These are phyloP conservation scores for Notothenia coriiceps DNA, from an alignment of 2,113 vertebrate genomes.

Conservation along the genomic window DNA sequence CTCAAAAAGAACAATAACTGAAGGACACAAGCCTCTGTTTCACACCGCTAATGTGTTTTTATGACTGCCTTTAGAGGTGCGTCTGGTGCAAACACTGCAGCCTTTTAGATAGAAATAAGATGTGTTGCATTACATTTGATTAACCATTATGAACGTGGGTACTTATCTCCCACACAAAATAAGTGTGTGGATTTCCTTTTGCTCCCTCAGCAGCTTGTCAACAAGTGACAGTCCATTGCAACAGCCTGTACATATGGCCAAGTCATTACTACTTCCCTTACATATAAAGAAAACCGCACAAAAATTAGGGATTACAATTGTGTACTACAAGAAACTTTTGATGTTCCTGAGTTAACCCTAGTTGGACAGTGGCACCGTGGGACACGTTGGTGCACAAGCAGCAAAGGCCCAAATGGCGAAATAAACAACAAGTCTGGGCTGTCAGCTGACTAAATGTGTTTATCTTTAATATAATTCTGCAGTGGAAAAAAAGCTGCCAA, in stretches of 20 bases:
- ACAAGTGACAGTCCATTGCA: slow-evolving; percentile 49
- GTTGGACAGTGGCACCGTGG: background rate
- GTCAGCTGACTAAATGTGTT: slow-evolving; percentile 24
- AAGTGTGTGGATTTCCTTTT: slow-evolving; percentile 31
- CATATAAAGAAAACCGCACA: slow-evolving; percentile 16
- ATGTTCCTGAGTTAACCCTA: slow-evolving; percentile 7
- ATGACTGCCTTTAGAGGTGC: background rate
- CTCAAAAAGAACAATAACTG: background rate
- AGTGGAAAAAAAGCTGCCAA: background rate
- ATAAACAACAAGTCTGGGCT: background rate
- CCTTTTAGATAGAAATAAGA: slow-evolving; percentile 31
- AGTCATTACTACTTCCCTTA: slow-evolving; percentile 5
- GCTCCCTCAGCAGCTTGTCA: slow-evolving; percentile 49
- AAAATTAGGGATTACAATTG: background rate
- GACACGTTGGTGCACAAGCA: slow-evolving; percentile 8
- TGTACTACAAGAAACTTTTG: slow-evolving; percentile 9
- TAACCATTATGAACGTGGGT: slow-evolving; percentile 20
- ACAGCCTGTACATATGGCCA: slow-evolving; percentile 7
- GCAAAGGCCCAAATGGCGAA: slow-evolving; percentile 17
- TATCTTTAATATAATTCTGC: slow-evolving; percentile 26
- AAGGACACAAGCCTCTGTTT: background rate
- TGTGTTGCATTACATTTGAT: slow-evolving; percentile 26
- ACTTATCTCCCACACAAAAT: slow-evolving; percentile 6
- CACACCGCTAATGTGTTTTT: background rate
- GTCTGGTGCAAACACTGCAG: slow-evolving; percentile 11